A percentile compares a stretch with the other conserved stretches of the same genome.
Evolutionary conservation across 2,113 vertebrate species (phyloP).

Genomic region (Promerops cafer): DNA sequence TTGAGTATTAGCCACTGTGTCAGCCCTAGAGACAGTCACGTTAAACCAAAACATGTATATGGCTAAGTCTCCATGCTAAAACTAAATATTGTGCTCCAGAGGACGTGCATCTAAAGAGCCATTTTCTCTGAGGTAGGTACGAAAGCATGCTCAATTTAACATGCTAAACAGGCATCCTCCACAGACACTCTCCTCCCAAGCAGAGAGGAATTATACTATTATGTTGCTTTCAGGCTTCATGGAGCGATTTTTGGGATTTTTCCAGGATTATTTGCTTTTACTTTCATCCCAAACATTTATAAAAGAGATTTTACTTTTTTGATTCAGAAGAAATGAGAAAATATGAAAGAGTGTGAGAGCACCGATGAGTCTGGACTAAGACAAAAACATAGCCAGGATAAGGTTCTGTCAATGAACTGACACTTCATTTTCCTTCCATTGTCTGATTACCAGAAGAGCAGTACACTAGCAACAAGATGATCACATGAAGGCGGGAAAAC

Average conservation of each 20-base stretch:
- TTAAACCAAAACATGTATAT: constrained; percentile 48
- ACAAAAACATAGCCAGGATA: constrained; percentile 80
- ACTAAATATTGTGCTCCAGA: constrained; percentile 6
- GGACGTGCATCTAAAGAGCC: neutral
- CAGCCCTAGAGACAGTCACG: constrained; percentile 56
- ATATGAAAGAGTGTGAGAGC: neutral
- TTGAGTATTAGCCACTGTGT: constrained; percentile 65
- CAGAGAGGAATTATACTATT: neutral
- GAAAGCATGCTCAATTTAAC: constrained; percentile 31
- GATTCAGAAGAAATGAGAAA: constrained; percentile 49
- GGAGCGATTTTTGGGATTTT: neutral
- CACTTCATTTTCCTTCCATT: constrained; percentile 85
- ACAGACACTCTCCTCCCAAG: neutral
- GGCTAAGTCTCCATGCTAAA: constrained; percentile 49
- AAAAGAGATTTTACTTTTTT: constrained; percentile 35
- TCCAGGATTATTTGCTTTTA: neutral
- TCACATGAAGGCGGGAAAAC: constrained; percentile 97
- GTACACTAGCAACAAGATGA: constrained; percentile 86
- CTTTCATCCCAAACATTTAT: constrained; percentile 30
- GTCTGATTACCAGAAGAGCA: constrained; percentile 83
- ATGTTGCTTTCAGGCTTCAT: neutral
- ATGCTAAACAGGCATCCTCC: neutral
- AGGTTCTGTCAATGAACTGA: constrained; percentile 83
- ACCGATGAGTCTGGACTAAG: constrained; percentile 78
- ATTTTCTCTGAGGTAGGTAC: neutral